Percentiles rank a stretch among this genome's conserved stretches.
phyloP scores from a whole-genome alignment of 1,140 invertebrate species.

The Bombus pascuorum region DNA sequence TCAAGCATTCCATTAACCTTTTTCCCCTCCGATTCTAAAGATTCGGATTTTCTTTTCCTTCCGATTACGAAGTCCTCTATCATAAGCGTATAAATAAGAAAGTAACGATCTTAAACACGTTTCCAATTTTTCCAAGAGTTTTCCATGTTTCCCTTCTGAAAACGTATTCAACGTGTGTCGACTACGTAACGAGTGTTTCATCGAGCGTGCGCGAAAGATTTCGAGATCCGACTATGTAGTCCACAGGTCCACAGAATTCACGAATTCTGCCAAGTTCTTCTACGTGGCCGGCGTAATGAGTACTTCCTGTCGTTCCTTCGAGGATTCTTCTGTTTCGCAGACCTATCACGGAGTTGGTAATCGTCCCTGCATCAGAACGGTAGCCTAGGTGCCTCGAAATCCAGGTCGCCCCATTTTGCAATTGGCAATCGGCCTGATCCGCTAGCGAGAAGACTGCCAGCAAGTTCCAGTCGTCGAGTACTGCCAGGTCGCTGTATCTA shows the following conservation, averaged over 20 bases:
- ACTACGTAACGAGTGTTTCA: neutral
- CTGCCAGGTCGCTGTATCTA: conserved; percentile 39
- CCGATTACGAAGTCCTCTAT: too few relatives aligned
- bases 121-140: neutral
- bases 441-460: conserved; percentile 42
- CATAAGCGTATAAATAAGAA: too few relatives aligned
- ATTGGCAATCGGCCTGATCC: conserved; percentile 65
- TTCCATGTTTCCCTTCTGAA: neutral
- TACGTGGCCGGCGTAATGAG: conserved; percentile 13
- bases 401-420: conserved; percentile 61
- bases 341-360: conserved; percentile 28
- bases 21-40: too few relatives aligned
- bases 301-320: neutral
- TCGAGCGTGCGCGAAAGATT: neutral
- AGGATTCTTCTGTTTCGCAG: conserved; percentile 10
- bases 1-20: too few relatives aligned
- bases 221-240: neutral
- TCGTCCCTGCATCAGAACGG: conserved; percentile 2
- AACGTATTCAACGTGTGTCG: neutral
- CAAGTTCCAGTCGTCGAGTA: conserved; percentile 42
- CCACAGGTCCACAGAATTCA: neutral
- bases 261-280: conserved; percentile 24
- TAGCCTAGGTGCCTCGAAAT: conserved; percentile 50
- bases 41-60: too few relatives aligned
- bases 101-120: too few relatives aligned